Evolutionary conservation across 2,797 vertebrate genomes (phyloP).

Genomic region (Siniperca obscura): DNA sequence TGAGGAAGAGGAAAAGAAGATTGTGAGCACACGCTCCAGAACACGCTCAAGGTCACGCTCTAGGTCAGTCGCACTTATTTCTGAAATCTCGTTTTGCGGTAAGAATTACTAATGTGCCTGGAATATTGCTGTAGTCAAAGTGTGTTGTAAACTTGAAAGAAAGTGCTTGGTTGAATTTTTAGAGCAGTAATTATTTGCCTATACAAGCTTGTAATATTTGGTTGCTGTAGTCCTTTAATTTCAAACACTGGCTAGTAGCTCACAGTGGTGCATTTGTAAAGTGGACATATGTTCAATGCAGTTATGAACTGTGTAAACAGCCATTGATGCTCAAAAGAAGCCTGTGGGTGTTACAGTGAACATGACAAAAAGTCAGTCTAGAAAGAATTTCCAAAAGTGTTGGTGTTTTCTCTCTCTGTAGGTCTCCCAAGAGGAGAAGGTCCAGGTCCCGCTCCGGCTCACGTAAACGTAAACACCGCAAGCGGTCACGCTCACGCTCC

Average conservation of each 20-base stretch:
- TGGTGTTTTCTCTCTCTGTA: conserved; percentile 59
- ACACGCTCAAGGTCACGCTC: conserved; percentile 95
- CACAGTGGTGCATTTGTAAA: not conserved
- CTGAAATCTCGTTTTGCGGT: conserved; percentile 3
- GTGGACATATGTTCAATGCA: not conserved
- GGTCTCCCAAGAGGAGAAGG: conserved; percentile 95
- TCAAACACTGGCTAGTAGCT: not conserved
- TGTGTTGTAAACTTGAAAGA: not conserved
- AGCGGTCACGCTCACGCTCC: conserved; percentile 94
- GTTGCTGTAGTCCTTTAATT: conserved; percentile 6
- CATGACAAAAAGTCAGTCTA: not conserved
- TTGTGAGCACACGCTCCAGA: conserved; percentile 90
- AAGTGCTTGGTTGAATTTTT: not conserved
- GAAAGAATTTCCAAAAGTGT: not conserved
- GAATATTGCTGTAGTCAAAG: not conserved
- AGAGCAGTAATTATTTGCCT: not conserved
- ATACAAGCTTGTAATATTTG: not conserved
- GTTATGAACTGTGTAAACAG: not conserved
- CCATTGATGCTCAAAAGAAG: not conserved
- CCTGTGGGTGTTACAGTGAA: not conserved
- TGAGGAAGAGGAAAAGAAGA: conserved; percentile 94
- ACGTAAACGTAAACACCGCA: conserved; percentile 96
- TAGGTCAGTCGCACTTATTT: conserved; percentile 82
- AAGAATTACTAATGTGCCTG: not conserved
- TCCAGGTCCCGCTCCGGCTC: conserved; percentile 97